Evolutionary conservation across 2,113 vertebrate genomes (phyloP).

Genomic region (Neomonachus schauinslandi): DNA sequence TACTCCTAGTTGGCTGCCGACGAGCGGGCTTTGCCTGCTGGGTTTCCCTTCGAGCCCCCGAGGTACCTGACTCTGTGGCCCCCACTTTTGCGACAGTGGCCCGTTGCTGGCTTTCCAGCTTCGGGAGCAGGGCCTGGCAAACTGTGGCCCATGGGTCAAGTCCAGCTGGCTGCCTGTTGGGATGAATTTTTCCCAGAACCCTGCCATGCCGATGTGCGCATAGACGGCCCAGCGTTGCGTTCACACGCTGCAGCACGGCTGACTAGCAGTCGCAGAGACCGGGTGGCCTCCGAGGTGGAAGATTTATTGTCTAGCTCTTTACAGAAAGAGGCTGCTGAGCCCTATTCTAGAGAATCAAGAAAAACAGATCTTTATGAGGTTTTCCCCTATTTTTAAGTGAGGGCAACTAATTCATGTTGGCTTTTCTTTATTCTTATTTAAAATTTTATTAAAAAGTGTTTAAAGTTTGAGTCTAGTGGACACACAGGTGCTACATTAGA

Average conservation of each 20-base stretch:
- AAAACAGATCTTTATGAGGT: neutral
- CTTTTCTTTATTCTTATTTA: neutral
- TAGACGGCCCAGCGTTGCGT: accelerated
- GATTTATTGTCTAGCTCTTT: neutral
- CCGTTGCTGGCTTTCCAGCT: neutral
- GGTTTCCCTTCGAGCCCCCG: neutral
- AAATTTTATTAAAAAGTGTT: neutral
- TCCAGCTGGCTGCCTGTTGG: too few relatives aligned
- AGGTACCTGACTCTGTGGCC: neutral
- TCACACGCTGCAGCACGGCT: accelerated
- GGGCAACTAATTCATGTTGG: neutral
- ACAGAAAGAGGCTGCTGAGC: neutral
- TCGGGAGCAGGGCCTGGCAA: neutral
- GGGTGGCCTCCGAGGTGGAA: neutral
- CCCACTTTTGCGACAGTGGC: neutral
- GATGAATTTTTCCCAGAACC: neutral
- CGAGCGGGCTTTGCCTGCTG: neutral
- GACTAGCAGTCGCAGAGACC: neutral
- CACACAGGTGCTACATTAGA: too few relatives aligned
- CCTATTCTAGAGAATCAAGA: neutral
- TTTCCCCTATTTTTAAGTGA: neutral
- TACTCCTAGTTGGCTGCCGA: neutral
- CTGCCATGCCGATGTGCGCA: accelerated
- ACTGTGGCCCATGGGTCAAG: neutral
- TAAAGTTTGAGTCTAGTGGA: neutral